Base-by-base conservation (phyloP, 2,797 vertebrate genomes). In the Sciurus carolinensis region DNA sequence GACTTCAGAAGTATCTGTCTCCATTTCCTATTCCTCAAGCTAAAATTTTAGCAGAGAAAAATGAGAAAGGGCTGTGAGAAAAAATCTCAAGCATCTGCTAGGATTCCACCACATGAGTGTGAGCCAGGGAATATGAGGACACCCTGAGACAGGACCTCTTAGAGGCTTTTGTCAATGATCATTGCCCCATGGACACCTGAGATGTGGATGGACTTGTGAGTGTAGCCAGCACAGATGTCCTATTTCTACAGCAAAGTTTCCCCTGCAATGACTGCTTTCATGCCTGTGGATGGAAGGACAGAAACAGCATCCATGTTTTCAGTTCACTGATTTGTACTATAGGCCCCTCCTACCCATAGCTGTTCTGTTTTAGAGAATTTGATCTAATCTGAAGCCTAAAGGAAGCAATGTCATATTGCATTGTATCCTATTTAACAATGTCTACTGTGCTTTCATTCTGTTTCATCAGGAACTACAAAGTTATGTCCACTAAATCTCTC, bases 391-490 rank as follows among this genome's bases (percentile, higher is more conserved):
- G 50, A 82, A 67, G 5, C 47, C 76, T 84, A 67, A 87, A 84
- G 39, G 28, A 92, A 79, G 62, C 10, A 28, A 10, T 44, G 24
- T 87, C 42, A n/a, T 57, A 50, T 82, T 54, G 42, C 91, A 90
- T 1, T 62, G 24, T 81, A 30, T 42, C 79, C 84, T 95, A 30
- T 73, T 81, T 59, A 69, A 87, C 17, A 33, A 26, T 50, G 39
- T 79, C 87, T 42, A 5, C 47, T 91, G 57, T 95, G 88, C 77
- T 52, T 87, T 87, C 72, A 76, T 94, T 95, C 36, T 86, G 44
- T 42, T 87, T 30, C 10, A 30, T 28, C 42, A 90, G 67, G 69
- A 87, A 71, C 44, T 59, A 54, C 11, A 69, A 92, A 47, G 22
- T 10, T 14, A 5, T 42, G 4, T 33, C 26, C 30, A 42, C 44